phyloP scores from a whole-genome alignment of 2,113 vertebrate genomes.

The Murina feae region DNA sequence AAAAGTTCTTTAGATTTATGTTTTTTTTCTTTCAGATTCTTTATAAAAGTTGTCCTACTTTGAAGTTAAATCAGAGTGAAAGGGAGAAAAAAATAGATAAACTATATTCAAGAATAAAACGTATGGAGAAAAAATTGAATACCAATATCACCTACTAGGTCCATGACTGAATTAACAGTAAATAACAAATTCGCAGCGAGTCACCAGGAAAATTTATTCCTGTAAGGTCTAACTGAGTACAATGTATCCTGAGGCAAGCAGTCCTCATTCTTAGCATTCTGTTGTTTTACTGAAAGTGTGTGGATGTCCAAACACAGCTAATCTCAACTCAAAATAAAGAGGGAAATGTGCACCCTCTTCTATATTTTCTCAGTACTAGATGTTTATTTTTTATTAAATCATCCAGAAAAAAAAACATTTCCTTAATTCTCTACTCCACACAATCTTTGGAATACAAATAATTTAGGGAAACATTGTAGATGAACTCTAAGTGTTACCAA shows the following conservation, averaged over 20 bases:
- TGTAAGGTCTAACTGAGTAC: not conserved
- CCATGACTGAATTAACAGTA: not conserved
- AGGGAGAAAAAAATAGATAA: not conserved
- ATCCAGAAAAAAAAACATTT: not conserved
- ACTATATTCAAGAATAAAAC: not conserved
- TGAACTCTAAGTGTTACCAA: constrained; percentile 40
- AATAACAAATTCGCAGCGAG: not conserved
- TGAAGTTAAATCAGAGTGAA: not conserved
- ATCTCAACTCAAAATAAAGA: not conserved
- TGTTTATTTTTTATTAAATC: not conserved
- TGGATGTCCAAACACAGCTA: not conserved
- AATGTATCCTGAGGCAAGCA: not conserved
- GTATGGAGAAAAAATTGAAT: not conserved
- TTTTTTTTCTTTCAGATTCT: not conserved
- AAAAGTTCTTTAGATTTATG: not conserved
- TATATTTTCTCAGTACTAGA: not conserved
- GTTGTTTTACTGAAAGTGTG: not conserved
- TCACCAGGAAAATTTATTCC: not conserved
- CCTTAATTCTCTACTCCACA: not conserved
- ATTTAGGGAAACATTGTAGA: not conserved
- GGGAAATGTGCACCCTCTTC: not conserved
- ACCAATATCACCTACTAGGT: not conserved
- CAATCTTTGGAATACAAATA: not conserved
- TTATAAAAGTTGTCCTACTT: not conserved
- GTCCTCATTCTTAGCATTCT: not conserved